Conservation (phyloP, 2,797 vertebrate genomes). For the Girardinus metallicus region DNA sequence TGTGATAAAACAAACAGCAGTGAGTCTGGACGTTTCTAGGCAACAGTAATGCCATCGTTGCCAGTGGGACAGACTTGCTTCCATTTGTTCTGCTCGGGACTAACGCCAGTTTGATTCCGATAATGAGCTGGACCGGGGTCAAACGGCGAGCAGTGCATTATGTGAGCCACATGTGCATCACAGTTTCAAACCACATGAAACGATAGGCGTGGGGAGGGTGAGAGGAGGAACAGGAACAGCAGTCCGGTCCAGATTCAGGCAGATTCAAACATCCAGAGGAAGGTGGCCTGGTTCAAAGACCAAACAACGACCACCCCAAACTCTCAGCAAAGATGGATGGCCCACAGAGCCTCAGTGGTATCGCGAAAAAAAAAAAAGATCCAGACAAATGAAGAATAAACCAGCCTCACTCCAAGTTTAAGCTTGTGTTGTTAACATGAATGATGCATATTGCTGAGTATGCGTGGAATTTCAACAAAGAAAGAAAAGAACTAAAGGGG, state of each 20-base stretch:
- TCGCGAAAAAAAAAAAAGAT: constrained; percentile 72
- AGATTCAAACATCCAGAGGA: constrained; percentile 70
- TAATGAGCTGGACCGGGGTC: constrained; percentile 58
- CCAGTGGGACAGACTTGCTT: constrained; percentile 18
- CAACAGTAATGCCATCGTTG: constrained; percentile 14
- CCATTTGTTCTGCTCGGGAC: constrained; percentile 50
- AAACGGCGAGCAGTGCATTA: constrained; percentile 60
- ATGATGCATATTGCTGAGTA: constrained; percentile 54
- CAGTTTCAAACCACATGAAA: constrained; percentile 77
- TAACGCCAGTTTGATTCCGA: constrained; percentile 48
- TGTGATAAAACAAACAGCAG: constrained; percentile 23
- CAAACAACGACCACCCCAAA: constrained; percentile 75
- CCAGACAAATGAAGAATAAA: constrained; percentile 60
- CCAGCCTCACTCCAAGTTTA: constrained; percentile 46
- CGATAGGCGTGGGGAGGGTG: constrained; percentile 54
- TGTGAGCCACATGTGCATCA: constrained; percentile 73
- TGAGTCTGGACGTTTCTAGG: constrained; percentile 19
- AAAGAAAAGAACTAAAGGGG: constrained; percentile 11
- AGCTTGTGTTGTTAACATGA: constrained; percentile 47
- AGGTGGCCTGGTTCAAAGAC: constrained; percentile 66
- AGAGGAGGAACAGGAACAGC: constrained; percentile 56
- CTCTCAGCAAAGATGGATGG: constrained; percentile 76
- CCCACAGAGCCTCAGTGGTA: constrained; percentile 54
- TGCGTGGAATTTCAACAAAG: constrained; percentile 67
- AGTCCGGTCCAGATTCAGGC: constrained; percentile 75